Evolutionary conservation across 2,888 invertebrate genomes (phyloP), one percentile per base, ranked within the genome.

Genomic region (Euspilapteryx auroguttella): DNA sequence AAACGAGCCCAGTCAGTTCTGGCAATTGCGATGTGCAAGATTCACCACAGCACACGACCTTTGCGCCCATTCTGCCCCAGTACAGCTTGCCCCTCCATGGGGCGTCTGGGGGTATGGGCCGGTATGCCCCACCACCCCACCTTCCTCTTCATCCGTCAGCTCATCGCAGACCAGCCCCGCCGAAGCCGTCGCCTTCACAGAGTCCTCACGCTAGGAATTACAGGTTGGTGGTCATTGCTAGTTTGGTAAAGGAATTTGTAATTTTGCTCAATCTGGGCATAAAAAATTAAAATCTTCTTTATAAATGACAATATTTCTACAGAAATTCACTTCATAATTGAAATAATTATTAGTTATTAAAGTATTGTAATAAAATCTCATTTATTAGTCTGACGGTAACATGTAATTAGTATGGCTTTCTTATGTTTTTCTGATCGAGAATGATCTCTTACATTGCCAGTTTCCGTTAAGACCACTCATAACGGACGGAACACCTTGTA

Each of bases 71-170:
- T 25, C 59, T 75, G 50, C 64, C 66, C 4, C 59, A 57, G 36
- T 73, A 73, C 27, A 55, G 55, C 14, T 49, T 62, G 50, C 66
- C 64, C 14, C 55, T 65, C 35, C 62, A 75, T 28, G 64, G 63
- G 15, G 42, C 50, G 8, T 48, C 55, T 9, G 65, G 65, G 3
- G 45, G 50, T 28, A 58, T 86, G 48, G 68, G 73, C 3, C 62
- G 73, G 11, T 73, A 83, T 36, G 69, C 58, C 12, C 71, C 69
- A 20, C 75, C 73, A 7, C 62, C 66, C 3, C 55, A 79, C 69
- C 54, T 65, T 38, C 79, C 83, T 21, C 77, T 85, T 43, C 84
- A 85, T 41, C 73, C 80, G 12, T 59, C 55, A 9, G 44, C 63
- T 3, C 69, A 66, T 32, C 69, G 75, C 34, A 49, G 75, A 42